Evolutionary conservation across 2,113 vertebrate genomes (phyloP).

Genomic region (Chaenocephalus aceratus): DNA sequence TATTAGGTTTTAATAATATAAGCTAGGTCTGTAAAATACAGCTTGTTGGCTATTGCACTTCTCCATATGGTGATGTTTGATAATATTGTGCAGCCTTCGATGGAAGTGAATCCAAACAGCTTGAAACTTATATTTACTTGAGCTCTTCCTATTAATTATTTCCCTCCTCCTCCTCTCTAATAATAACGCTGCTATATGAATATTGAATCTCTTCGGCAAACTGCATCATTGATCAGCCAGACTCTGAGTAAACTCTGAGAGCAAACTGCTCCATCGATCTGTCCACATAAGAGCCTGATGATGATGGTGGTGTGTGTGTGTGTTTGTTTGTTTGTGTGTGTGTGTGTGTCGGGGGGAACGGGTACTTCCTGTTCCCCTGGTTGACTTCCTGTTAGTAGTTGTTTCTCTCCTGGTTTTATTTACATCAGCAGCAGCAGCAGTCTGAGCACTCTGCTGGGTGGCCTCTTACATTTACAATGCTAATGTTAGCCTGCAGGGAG

Average conservation of each 20-base stretch:
- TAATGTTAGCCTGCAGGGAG: slow-evolving; percentile 54
- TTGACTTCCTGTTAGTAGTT: neutral
- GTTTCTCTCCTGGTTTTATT: neutral
- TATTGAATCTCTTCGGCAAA: slow-evolving; percentile 49
- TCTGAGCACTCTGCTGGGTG: slow-evolving; percentile 23
- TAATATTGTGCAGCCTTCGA: too few species aligned
- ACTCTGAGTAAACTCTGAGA: slow-evolving; percentile 51
- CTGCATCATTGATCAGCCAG: slow-evolving; percentile 38
- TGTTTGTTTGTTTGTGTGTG: neutral
- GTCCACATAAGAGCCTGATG: slow-evolving; percentile 9
- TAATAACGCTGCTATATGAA: slow-evolving; percentile 16
- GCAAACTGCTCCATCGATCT: slow-evolving; percentile 59
- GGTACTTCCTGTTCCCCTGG: slow-evolving; percentile 31
- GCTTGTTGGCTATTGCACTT: too few species aligned
- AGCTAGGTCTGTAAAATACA: too few species aligned
- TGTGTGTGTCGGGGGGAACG: neutral
- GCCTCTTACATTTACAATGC: slow-evolving; percentile 54
- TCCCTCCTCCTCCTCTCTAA: slow-evolving; percentile 2
- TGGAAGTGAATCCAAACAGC: too few species aligned
- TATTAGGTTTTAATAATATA: too few species aligned
- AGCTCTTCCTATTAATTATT: neutral
- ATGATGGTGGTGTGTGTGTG: too few species aligned
- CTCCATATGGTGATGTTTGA: too few species aligned
- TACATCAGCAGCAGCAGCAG: slow-evolving; percentile 25
- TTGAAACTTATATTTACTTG: neutral